These are phyloP conservation scores for Drosophila punjabiensis DNA, from an alignment of 1,140 invertebrate species.

Conservation along the genomic window DNA sequence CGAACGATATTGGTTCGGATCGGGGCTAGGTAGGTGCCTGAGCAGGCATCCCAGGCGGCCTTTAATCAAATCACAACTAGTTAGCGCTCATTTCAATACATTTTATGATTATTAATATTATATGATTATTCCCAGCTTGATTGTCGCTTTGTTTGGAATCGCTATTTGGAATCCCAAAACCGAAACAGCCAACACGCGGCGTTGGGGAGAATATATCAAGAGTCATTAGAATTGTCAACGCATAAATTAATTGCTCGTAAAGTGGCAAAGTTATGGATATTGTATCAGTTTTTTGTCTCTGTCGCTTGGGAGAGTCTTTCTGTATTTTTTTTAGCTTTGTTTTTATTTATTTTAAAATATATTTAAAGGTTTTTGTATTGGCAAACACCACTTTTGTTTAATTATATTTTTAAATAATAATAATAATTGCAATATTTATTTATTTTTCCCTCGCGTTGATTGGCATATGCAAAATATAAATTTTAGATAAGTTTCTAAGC, in stretches of 20 bases:
- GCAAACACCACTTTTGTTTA: constrained; percentile 11
- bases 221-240: constrained; percentile 85
- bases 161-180: constrained; percentile 16
- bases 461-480: constrained; percentile 29
- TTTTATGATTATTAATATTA: constrained; percentile 84
- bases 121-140: constrained; percentile 75
- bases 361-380: constrained; percentile 49
- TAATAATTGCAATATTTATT: constrained; percentile 24
- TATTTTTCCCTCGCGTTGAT: constrained; percentile 27
- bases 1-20: constrained; percentile 39
- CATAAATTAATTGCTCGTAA: constrained; percentile 85
- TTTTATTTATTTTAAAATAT: constrained; percentile 41
- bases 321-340: constrained; percentile 15
- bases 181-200: constrained; percentile 49
- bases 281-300: constrained; percentile 56
- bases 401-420: constrained; percentile 12
- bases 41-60: constrained; percentile 38
- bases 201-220: constrained; percentile 68
- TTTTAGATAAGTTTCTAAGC: constrained; percentile 1
- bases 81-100: constrained; percentile 78
- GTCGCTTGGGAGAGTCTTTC: constrained; percentile 8
- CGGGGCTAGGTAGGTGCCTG: constrained; percentile 22
- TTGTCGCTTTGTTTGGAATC: constrained; percentile 74
- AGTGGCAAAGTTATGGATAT: constrained; percentile 75
- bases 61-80: constrained; percentile 83